Percentiles rank a stretch among this genome's conserved stretches.
phyloP scores from a whole-genome alignment of 2,888 invertebrate genomes.

The Limnephilus auricula region DNA sequence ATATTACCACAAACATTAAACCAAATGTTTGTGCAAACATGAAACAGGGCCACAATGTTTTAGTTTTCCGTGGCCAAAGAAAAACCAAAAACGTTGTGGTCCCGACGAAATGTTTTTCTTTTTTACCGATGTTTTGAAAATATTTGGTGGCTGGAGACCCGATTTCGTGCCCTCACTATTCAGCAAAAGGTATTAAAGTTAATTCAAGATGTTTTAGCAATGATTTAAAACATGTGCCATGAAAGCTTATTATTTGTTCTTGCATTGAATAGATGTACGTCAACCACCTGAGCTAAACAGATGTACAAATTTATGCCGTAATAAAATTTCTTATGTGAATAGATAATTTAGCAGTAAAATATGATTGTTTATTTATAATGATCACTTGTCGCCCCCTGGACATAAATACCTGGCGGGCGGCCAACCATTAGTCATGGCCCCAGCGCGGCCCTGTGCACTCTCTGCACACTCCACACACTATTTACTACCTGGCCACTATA shows the following conservation, averaged over 20 bases:
- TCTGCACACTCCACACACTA: not conserved
- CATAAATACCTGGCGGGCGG: not conserved
- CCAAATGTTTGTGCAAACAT: no score
- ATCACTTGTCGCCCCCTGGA: not conserved
- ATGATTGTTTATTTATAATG: not conserved
- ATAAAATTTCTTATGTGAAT: not conserved
- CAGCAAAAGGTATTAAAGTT: no score
- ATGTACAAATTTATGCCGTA: not conserved
- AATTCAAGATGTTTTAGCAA: not conserved
- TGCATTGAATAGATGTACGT: not conserved
- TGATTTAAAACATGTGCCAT: not conserved
- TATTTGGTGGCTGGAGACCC: no score
- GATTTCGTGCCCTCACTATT: no score
- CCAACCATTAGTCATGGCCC: not conserved
- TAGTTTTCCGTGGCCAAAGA: no score
- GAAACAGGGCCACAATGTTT: no score
- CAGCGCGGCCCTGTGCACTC: conserved; percentile 4
- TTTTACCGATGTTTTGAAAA: no score
- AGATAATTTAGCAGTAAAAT: not conserved
- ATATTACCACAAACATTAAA: no score
- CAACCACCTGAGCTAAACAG: not conserved
- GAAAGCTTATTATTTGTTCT: not conserved
- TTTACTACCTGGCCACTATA: not conserved
- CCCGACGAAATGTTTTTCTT: no score
- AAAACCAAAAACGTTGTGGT: no score